These are phyloP conservation scores for Trematomus loennbergii DNA, from an alignment of 2,113 vertebrate genomes.

Conservation along the genomic window DNA sequence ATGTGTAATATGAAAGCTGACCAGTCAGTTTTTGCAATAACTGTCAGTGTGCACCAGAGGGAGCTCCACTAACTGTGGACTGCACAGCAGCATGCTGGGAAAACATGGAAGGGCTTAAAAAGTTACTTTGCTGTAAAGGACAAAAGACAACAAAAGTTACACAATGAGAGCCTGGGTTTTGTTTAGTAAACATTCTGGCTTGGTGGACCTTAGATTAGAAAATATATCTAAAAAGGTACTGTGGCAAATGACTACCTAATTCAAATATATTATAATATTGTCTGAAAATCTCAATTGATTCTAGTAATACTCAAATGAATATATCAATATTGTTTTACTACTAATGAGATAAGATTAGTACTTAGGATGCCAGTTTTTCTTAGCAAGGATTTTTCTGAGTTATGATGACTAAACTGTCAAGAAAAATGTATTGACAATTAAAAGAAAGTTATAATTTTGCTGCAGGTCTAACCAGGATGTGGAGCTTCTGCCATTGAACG, in stretches of 20 bases:
- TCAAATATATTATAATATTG: not conserved
- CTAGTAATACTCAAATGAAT: not conserved
- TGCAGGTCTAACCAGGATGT: conserved; percentile 39
- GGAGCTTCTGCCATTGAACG: conserved; percentile 30
- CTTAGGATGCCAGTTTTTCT: not conserved
- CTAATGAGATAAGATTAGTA: not conserved
- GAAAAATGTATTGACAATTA: not conserved
- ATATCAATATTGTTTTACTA: not conserved
- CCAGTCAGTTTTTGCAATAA: not conserved
- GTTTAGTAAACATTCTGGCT: not conserved
- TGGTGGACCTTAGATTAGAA: not conserved
- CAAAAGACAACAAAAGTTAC: not conserved
- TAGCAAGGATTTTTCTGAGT: not conserved
- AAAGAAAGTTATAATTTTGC: not conserved
- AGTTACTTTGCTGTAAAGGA: not conserved
- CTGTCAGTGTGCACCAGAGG: not conserved
- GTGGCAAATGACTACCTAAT: not conserved
- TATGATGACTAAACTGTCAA: not conserved
- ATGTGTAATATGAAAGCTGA: not conserved
- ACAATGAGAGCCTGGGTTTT: not conserved
- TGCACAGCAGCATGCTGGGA: not conserved
- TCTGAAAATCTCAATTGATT: not conserved
- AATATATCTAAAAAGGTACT: no score
- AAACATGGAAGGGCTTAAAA: not conserved
- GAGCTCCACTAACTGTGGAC: not conserved